Evolutionary conservation across 2,113 vertebrate genomes (phyloP).

Genomic region (Pluvianellus socialis): DNA sequence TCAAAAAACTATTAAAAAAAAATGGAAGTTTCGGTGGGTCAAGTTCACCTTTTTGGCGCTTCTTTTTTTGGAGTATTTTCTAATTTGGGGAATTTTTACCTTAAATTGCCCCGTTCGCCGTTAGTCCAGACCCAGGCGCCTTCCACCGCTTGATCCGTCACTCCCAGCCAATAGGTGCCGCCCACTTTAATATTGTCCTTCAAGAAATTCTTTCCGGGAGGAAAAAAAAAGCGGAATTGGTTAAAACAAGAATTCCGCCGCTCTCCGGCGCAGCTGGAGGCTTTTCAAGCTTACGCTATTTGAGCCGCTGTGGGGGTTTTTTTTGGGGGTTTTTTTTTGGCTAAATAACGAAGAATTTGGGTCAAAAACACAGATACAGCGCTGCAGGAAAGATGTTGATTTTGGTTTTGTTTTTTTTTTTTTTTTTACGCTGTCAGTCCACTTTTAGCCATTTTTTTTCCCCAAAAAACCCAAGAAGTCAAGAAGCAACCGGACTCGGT

Average conservation of each 20-base stretch:
- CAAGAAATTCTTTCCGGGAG: neutral
- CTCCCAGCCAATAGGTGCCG: neutral
- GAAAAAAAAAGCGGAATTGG: neutral
- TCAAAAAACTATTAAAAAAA: fast-evolving
- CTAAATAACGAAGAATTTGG: neutral
- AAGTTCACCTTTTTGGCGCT: fast-evolving
- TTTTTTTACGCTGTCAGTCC: neutral
- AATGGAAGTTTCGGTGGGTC: fast-evolving
- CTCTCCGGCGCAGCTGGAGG: fast-evolving
- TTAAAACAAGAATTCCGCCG: neutral
- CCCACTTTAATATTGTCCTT: neutral
- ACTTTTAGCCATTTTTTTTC: neutral
- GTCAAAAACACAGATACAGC: fast-evolving
- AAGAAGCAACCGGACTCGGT: no score
- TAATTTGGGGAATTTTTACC: neutral
- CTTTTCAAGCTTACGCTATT: no score
- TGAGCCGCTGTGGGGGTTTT: no score
- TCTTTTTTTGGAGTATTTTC: neutral
- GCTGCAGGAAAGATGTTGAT: neutral
- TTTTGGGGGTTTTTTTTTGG: neutral
- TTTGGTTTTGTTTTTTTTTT: no score
- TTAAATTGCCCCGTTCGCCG: neutral
- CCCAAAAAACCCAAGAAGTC: neutral
- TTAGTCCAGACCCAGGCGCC: neutral
- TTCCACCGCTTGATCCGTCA: neutral